Evolutionary conservation across 2,113 vertebrate genomes (phyloP), one percentile per base, ranked within the genome.

Genomic region (Oreochromis niloticus): DNA sequence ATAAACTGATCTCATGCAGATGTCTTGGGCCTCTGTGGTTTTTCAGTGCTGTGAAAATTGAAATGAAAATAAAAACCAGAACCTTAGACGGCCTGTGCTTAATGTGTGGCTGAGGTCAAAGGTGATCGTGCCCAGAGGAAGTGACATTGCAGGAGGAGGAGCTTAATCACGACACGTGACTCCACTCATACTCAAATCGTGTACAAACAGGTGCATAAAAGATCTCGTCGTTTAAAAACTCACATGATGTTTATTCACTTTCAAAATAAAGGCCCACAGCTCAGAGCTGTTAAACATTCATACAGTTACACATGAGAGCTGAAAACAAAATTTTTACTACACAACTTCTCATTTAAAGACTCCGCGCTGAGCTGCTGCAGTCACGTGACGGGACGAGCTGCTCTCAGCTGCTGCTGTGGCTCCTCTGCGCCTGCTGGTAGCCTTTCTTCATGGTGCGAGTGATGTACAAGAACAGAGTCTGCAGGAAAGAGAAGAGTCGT

Each of bases 1-100:
- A 95, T 96, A 96, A 96, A 95, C 83, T 39, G 88, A 84, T 84
- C 86, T 94, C 92, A 95, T 91, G 91, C 91, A 73, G 39, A 46
- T 27, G 68, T 46, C 24, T 73, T 73, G 54, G n/a, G 10, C 54
- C 13, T 46, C 22, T 41, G 36, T 41, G n/a, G 63, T 41, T 41
- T 71, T 71, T 71, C 3, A 5, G 34, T 63, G 32, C 32, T 63
- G 59, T 63, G 30, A 36, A 63, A 63, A 36, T 36, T 36, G 6
- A 63, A 63, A 36, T 36, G 9, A 63, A 63, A 63, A 63, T 63
- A 63, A 63, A 63, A 63, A 34, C 17, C 32, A 63, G 32, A 63
- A 63, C 59, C 32, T 36, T 36, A 63, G 59, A 36, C 1, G 6
- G 59, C 59, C 17, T 36, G 32, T 63, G 59, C 59, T 63, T 9